A percentile compares a stretch with the other conserved stretches of the same genome.
These are phyloP conservation scores for Eriocheir sinensis DNA, from an alignment of 1,140 invertebrate species.

Conservation along the genomic window DNA sequence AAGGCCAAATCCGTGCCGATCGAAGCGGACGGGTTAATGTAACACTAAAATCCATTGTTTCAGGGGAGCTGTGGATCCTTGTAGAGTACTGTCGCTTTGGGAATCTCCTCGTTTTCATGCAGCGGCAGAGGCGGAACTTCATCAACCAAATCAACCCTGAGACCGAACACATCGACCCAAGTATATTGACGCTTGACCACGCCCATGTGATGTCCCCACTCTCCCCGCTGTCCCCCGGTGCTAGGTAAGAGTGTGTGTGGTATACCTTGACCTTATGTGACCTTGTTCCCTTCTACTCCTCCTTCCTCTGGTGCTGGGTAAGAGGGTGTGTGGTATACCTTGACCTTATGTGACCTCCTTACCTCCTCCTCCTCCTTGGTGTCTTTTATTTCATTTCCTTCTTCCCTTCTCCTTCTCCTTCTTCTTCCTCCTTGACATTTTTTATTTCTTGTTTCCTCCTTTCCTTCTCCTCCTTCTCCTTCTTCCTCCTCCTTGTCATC, in stretches of 20 bases:
- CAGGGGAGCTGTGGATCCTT: slow-evolving; percentile 82
- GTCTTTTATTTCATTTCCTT: background rate
- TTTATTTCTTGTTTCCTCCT: too few relatives aligned
- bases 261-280: background rate
- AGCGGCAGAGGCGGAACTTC: slow-evolving; percentile 80
- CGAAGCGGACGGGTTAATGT: too few relatives aligned
- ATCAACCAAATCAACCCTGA: slow-evolving; percentile 79
- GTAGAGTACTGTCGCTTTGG: slow-evolving; percentile 84
- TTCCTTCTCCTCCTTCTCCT: too few relatives aligned
- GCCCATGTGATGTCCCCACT: too few relatives aligned
- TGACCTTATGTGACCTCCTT: background rate
- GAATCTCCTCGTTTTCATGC: slow-evolving; percentile 82
- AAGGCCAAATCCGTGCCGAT: too few relatives aligned
- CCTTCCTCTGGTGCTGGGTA: background rate
- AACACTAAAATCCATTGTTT: background rate
- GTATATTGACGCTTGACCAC: background rate
- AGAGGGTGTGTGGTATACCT: background rate
- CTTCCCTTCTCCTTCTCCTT: background rate
- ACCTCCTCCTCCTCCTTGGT: background rate
- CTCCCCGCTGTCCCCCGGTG: slow-evolving; percentile 29
- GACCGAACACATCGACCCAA: slow-evolving; percentile 68
- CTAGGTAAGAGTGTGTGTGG: background rate
- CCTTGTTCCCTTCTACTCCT: background rate
- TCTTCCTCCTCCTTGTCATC: too few relatives aligned
- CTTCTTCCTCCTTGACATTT: too few relatives aligned